Evolutionary conservation across 2,113 vertebrate species (phyloP).

Genomic region (Puntigrus tetrazona): DNA sequence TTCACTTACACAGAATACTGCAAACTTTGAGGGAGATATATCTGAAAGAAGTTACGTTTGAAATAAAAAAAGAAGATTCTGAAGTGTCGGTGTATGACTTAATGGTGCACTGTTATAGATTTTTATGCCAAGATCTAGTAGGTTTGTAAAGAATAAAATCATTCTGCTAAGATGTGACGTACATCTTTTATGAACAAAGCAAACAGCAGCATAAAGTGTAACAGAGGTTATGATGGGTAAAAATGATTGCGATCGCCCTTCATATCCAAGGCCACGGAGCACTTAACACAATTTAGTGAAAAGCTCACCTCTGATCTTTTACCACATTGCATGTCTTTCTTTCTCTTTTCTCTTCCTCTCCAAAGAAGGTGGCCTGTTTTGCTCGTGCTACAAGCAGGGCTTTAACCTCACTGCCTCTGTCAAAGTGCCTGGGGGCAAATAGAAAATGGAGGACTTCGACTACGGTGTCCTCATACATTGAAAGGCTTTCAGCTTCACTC

Average conservation of each 20-base stretch:
- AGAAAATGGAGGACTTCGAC: conserved; percentile 69
- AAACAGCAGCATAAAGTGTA: neutral
- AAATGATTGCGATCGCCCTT: neutral
- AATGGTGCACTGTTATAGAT: neutral
- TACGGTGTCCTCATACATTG: conserved; percentile 60
- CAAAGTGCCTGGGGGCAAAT: conserved; percentile 63
- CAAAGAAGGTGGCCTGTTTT: conserved; percentile 68
- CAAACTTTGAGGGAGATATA: conserved; percentile 6
- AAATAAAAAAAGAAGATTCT: neutral
- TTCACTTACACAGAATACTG: neutral
- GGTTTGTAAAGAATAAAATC: neutral
- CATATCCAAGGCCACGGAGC: neutral
- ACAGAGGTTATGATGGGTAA: neutral
- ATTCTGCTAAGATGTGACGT: neutral
- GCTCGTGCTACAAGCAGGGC: conserved; percentile 57
- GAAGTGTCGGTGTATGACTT: neutral
- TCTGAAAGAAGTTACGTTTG: neutral
- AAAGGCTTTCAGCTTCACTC: conserved; percentile 70
- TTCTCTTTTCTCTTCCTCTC: conserved; percentile 53
- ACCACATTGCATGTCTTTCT: neutral
- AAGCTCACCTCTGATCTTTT: conserved; percentile 3
- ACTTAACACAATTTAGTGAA: neutral
- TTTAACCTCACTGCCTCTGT: conserved; percentile 64
- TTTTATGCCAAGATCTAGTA: neutral
- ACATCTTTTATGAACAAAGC: neutral